A percentile compares a stretch with the other conserved stretches of the same genome.
phyloP scores from a whole-genome alignment of 2,797 vertebrate species.

The Rhabdophis nuchalis region DNA sequence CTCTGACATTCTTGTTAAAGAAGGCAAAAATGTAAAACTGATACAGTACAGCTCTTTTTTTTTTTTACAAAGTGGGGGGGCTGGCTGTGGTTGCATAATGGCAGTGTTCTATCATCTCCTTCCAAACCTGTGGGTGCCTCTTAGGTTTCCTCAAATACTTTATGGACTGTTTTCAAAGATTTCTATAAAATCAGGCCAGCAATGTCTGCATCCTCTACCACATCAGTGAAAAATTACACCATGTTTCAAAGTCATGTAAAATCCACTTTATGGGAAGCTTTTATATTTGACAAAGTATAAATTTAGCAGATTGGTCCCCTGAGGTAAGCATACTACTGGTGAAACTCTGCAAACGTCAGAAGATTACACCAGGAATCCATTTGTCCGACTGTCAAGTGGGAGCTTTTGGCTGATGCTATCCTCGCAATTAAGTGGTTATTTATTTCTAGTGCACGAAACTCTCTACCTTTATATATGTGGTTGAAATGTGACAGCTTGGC shows the following conservation, averaged over 20 bases:
- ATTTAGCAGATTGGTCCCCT: slow-evolving; percentile 53
- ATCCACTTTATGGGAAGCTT: slow-evolving; percentile 61
- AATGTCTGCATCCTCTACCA: slow-evolving; percentile 63
- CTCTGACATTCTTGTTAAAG: slow-evolving; percentile 65
- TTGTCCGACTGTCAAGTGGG: background rate
- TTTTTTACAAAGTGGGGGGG: slow-evolving; percentile 62
- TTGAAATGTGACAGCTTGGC: background rate
- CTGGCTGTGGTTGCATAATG: slow-evolving; percentile 63
- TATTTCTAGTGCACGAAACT: background rate
- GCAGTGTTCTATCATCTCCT: slow-evolving; percentile 72
- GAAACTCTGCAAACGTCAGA: background rate
- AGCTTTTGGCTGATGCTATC: slow-evolving; percentile 17
- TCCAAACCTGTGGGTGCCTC: slow-evolving; percentile 76
- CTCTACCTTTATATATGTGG: background rate
- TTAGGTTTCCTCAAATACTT: slow-evolving; percentile 73
- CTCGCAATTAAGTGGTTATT: background rate
- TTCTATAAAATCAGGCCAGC: slow-evolving; percentile 57
- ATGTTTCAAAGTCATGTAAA: slow-evolving; percentile 62
- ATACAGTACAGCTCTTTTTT: slow-evolving; percentile 58
- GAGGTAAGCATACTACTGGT: slow-evolving; percentile 28
- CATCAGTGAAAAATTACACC: slow-evolving; percentile 59
- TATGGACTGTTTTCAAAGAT: slow-evolving; percentile 74
- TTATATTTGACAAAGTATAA: slow-evolving; percentile 60
- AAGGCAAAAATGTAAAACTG: slow-evolving; percentile 70
- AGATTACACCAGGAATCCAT: slow-evolving; percentile 3